A percentile compares a stretch with the other conserved stretches of the same genome.
phyloP scores from a whole-genome alignment of 2,888 invertebrate species.

The Aphidius colemani region DNA sequence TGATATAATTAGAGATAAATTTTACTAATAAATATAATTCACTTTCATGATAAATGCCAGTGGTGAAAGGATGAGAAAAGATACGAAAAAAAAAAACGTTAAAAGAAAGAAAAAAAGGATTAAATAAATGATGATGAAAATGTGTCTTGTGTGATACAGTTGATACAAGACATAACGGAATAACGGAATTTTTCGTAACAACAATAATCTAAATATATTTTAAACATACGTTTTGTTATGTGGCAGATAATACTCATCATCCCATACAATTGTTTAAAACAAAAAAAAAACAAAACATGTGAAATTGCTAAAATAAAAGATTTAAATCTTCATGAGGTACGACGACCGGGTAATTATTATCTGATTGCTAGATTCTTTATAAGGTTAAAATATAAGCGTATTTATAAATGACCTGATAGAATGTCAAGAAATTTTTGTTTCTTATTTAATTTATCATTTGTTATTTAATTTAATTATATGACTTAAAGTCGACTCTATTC shows the following conservation, averaged over 20 bases:
- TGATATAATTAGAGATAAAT: too few relatives aligned
- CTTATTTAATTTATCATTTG: not conserved
- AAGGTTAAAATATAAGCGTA: not conserved
- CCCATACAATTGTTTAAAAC: too few relatives aligned
- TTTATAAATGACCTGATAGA: not conserved
- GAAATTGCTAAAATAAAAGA: slow-evolving; percentile 26
- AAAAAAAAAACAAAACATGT: too few relatives aligned
- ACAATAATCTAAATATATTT: not conserved
- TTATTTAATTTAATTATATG: too few relatives aligned
- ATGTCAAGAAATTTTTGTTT: not conserved
- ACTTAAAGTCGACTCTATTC: too few relatives aligned
- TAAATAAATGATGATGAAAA: not conserved
- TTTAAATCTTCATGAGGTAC: slow-evolving; percentile 43
- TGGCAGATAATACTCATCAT: too few relatives aligned
- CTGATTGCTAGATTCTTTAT: slow-evolving; percentile 29
- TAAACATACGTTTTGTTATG: too few relatives aligned
- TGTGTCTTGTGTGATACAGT: not conserved
- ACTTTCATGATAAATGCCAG: too few relatives aligned
- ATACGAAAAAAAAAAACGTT: too few relatives aligned
- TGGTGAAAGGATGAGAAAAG: too few relatives aligned
- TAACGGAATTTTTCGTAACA: slow-evolving; percentile 8
- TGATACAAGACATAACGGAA: slow-evolving; percentile 1
- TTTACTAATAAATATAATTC: too few relatives aligned
- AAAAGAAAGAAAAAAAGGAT: too few relatives aligned
- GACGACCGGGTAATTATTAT: slow-evolving; percentile 35